Conservation (phyloP, 2,888 invertebrate species). For the Arge pagana region DNA sequence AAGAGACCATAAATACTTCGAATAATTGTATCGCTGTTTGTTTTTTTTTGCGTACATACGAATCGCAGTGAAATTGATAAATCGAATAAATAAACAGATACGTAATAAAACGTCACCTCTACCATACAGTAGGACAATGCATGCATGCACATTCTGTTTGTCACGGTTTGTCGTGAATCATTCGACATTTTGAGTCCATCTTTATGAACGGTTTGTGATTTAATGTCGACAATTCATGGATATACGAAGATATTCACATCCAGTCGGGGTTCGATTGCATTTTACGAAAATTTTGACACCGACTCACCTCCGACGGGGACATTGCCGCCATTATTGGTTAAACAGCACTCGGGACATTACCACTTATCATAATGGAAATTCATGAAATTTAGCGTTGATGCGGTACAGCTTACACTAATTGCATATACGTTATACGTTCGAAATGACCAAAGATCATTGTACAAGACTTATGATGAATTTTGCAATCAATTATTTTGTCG, state of each 20-base stretch:
- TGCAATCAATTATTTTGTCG: slow-evolving; percentile 1
- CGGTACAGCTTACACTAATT: not conserved
- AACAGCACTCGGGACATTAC: slow-evolving; percentile 51
- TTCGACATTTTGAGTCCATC: not conserved
- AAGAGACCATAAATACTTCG: no score
- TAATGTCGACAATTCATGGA: no score
- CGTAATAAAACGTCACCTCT: slow-evolving; percentile 18
- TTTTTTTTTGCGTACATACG: no score
- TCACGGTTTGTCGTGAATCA: not conserved
- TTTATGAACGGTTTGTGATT: no score
- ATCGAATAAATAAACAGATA: slow-evolving; percentile 23
- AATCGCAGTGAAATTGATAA: slow-evolving; percentile 18
- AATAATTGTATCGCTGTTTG: no score
- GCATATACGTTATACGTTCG: not conserved
- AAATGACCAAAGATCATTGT: slow-evolving; percentile 7
- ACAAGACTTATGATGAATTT: not conserved
- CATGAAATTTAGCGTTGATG: slow-evolving; percentile 1
- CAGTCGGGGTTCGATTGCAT: not conserved
- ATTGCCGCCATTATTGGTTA: slow-evolving; percentile 73
- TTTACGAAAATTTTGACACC: slow-evolving; percentile 10
- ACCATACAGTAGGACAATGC: slow-evolving; percentile 12
- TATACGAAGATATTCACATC: no score
- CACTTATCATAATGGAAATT: slow-evolving; percentile 39
- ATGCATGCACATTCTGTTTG: not conserved
- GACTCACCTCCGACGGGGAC: slow-evolving; percentile 75